phyloP scores from a whole-genome alignment of 2,797 vertebrate species.

The Pseudotriccus pelzelni region DNA sequence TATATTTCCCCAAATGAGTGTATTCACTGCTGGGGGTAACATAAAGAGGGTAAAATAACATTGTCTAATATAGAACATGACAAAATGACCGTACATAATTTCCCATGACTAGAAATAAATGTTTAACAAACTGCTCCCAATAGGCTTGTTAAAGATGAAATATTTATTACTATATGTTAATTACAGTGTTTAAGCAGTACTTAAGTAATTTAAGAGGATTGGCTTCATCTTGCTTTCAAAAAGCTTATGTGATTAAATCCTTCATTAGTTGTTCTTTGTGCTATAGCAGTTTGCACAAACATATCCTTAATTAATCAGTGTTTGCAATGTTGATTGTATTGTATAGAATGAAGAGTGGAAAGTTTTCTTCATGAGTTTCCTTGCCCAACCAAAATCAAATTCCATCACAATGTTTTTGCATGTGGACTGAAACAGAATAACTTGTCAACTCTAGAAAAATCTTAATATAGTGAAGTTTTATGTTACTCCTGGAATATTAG shows the following conservation, averaged over 20 bases:
- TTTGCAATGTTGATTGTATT: background rate
- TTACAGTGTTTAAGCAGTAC: conserved; percentile 22
- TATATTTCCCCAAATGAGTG: background rate
- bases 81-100: background rate
- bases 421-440: background rate
- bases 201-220: conserved; percentile 23
- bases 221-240: background rate
- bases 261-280: background rate
- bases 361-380: background rate
- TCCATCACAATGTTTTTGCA: background rate
- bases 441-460: background rate
- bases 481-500: background rate
- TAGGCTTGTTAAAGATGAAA: conserved; percentile 45
- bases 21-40: background rate
- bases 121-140: conserved; percentile 47
- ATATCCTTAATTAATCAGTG: background rate
- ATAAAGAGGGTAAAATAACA: background rate
- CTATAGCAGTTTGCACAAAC: background rate
- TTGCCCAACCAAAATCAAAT: background rate
- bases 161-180: conserved; percentile 59
- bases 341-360: background rate
- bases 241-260: background rate
- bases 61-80: background rate
- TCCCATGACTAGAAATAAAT: background rate
- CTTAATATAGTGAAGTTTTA: background rate